Evolutionary conservation across 2,113 vertebrate genomes (phyloP), one percentile per base, ranked within the genome.

Genomic region (Seriola quinqueradiata): DNA sequence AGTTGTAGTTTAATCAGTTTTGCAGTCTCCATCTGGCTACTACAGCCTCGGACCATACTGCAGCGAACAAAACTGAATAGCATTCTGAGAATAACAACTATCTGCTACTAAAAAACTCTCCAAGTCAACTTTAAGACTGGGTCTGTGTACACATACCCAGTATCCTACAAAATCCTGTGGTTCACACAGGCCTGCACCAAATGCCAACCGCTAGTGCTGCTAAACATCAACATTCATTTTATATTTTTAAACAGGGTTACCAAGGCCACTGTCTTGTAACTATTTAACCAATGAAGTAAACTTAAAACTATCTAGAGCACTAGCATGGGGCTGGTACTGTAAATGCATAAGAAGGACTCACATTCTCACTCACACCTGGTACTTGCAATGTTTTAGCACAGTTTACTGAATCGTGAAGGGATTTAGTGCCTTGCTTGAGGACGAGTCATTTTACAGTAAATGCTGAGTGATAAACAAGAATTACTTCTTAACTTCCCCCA

Each of bases 1-100:
- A 13, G 44, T 79, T 54, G 52, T 46, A 67, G 82, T 88, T 57
- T 79, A 76, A 82, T 84, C 77, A 82, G 81, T 58, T 81, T 70
- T 68, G 48, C 70, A 38, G 57, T 71, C 64, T 68, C 82, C 75
- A 77, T 73, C 66, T 78, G 59, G 71, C 64, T 72, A 71, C 68
- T 61, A 57, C 67, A 77, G 75, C 86, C 71, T 70, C 23, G 2
- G 78, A 84, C 70, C 60, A 73, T 17, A n/a, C 60, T 63, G 73
- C 46, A 82, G 60, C 28, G 9, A 75, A 42, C 46, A 67, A 34
- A 78, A 72, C 61, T 52, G 36, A 77, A 80, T 2, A 68, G 65
- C 60, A 75, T 50, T 66, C 76, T 1, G 54, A 70, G 76, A 79
- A 64, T 42, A 46, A 46, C 42, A 81, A 78, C 55, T 55, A 82